A percentile compares a stretch with the other conserved stretches of the same genome.
These are phyloP conservation scores for Lutjanus argentimaculatus DNA, from an alignment of 2,797 vertebrate genomes.

Conservation along the genomic window DNA sequence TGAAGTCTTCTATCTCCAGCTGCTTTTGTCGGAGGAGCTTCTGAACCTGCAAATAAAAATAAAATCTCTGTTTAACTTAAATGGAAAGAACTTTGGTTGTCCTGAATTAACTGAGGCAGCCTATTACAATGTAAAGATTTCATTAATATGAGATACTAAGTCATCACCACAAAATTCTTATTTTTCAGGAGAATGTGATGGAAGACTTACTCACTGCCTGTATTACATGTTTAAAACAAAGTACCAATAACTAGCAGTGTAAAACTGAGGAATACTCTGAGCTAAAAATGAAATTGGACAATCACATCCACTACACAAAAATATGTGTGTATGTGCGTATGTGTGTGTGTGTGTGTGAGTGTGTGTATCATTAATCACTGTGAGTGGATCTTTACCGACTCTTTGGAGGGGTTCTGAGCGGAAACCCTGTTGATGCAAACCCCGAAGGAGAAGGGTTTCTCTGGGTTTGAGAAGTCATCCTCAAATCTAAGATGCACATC, in stretches of 20 bases:
- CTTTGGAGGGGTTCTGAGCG: constrained; percentile 92
- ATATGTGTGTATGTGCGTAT: no score
- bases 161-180: background rate
- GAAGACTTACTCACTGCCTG: background rate
- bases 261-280: background rate
- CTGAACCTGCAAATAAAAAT: constrained; percentile 85
- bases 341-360: background rate
- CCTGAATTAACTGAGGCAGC: background rate
- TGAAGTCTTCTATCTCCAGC: constrained; percentile 94
- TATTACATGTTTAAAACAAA: no score
- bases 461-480: constrained; percentile 91
- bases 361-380: no score
- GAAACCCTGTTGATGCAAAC: constrained; percentile 96
- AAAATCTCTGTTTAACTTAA: background rate
- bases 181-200: background rate
- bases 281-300: background rate
- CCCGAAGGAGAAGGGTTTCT: constrained; percentile 93
- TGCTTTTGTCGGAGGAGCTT: constrained; percentile 94
- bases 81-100: background rate
- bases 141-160: background rate
- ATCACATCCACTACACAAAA: no score
- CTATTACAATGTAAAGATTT: background rate
- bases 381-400: constrained; percentile 81
- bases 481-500: constrained; percentile 97
- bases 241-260: background rate